Base-by-base conservation (phyloP, 2,888 invertebrate species). In the Amblyteles armatorius region DNA sequence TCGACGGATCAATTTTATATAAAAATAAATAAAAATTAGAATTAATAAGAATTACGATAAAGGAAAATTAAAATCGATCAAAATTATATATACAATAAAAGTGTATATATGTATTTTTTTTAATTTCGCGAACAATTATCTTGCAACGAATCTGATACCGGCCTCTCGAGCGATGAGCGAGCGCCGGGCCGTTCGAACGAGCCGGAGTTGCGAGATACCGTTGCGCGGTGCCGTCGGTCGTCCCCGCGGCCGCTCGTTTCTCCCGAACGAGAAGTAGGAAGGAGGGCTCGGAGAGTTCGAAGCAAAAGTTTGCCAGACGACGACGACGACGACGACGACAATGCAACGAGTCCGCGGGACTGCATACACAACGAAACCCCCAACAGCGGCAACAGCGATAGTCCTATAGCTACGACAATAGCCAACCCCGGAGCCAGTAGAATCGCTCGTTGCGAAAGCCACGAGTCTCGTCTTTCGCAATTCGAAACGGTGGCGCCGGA, bases 401-500 rank as follows among this genome's bases (percentile, higher is more conserved):
- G 33, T 55, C 22, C 16, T 26, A n/a, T 40, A 40, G 57, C 22
- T 50, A 48, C 33, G 52, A 55, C 52, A n/a, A 50, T 33, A 36
- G 33, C 48, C 69, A 55, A 50, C 50, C 36, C 7, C 48, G 13
- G 50, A 44, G 33, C 22, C 16, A 67, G 68, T 52, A 13, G 67
- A 73, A 80, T 68, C 65, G 67, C 80, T 29, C 44, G n/a, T 80
- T 80, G 72, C 80, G 73, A 80, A 80, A 80, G 67, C 67, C 63
- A 68, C 68, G 60, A 44, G 63, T 79, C 73, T 68, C 73, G 80
- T 73, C 80, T 80, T 80, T 80, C 80, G 80, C 80, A 80, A 80
- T 73, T 73, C 29, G 73, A 67, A 80, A 73, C 48, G 80, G 16
- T 73, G 73, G 80, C 80, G 80, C 80, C 80, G 73, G 57, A 73